phyloP scores from a whole-genome alignment of 2,888 invertebrate genomes.

The Nephrocerus scutellatus region DNA sequence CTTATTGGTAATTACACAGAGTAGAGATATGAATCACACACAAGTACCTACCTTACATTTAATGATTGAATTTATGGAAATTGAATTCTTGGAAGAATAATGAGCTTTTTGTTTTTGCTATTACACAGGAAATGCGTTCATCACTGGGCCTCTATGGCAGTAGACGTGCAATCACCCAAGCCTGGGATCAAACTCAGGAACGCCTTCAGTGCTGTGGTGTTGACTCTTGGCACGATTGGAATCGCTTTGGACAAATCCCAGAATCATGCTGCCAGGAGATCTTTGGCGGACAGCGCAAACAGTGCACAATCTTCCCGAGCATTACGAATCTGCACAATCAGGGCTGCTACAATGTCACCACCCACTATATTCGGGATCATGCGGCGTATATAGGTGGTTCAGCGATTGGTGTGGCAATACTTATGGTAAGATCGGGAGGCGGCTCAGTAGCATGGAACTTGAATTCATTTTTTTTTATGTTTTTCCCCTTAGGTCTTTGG shows the following conservation, averaged over 20 bases:
- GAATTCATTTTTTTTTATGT: slow-evolving; percentile 30
- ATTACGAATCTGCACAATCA: slow-evolving; percentile 52
- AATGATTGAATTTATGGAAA: no score
- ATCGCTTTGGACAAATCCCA: slow-evolving; percentile 63
- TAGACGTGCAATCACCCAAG: slow-evolving; percentile 61
- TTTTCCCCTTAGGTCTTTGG: slow-evolving; percentile 74
- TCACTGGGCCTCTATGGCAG: slow-evolving; percentile 68
- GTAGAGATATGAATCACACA: no score
- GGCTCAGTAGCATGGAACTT: no score
- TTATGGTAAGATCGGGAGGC: slow-evolving; percentile 60
- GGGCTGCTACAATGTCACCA: slow-evolving; percentile 69
- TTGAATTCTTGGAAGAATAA: no score
- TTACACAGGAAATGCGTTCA: slow-evolving; percentile 61
- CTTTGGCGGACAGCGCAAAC: slow-evolving; percentile 48
- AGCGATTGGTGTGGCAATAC: slow-evolving; percentile 73
- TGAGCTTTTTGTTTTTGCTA: no score
- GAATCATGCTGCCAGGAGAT: slow-evolving; percentile 69
- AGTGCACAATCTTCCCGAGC: slow-evolving; percentile 41
- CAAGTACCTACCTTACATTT: no score
- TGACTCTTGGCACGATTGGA: slow-evolving; percentile 68
- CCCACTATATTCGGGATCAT: slow-evolving; percentile 65
- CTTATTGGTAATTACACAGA: no score
- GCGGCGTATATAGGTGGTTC: slow-evolving; percentile 74
- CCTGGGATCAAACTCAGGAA: slow-evolving; percentile 85
- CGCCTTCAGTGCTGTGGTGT: slow-evolving; percentile 82